Conservation (phyloP, 2,797 vertebrate species). For the Stomatorhinus walkeri region DNA sequence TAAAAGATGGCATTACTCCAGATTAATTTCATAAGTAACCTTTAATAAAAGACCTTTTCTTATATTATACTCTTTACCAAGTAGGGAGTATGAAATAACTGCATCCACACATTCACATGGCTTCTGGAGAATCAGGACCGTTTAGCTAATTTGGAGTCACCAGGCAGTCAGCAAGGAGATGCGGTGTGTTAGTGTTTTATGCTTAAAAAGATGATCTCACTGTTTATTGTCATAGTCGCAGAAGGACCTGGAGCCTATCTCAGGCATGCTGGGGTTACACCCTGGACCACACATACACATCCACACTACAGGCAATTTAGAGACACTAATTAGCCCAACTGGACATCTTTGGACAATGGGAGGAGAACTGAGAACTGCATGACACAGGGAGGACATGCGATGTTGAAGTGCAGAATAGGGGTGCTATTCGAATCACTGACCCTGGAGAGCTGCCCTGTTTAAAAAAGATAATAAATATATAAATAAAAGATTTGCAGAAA, state of each 20-base stretch:
- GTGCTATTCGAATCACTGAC: neutral
- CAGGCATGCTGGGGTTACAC: neutral
- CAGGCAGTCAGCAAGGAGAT: neutral
- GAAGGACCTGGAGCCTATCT: neutral
- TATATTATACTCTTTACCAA: neutral
- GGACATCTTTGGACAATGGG: neutral
- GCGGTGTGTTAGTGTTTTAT: neutral
- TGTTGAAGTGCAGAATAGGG: neutral
- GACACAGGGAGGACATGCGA: neutral
- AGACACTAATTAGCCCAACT: neutral
- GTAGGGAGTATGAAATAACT: neutral
- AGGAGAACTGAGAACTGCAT: neutral
- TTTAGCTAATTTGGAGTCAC: neutral
- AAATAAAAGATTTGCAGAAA: neutral
- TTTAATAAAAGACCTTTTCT: constrained; percentile 2
- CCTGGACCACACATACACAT: neutral
- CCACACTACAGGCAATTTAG: neutral
- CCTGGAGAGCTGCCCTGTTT: neutral
- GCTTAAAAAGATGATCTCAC: neutral
- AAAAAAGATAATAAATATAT: neutral
- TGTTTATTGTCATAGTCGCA: neutral
- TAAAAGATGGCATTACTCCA: neutral
- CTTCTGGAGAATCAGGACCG: neutral
- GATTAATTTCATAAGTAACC: neutral
- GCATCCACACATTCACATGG: neutral